Evolutionary conservation across 2,797 vertebrate species (phyloP).

Genomic region (Falco cherrug): DNA sequence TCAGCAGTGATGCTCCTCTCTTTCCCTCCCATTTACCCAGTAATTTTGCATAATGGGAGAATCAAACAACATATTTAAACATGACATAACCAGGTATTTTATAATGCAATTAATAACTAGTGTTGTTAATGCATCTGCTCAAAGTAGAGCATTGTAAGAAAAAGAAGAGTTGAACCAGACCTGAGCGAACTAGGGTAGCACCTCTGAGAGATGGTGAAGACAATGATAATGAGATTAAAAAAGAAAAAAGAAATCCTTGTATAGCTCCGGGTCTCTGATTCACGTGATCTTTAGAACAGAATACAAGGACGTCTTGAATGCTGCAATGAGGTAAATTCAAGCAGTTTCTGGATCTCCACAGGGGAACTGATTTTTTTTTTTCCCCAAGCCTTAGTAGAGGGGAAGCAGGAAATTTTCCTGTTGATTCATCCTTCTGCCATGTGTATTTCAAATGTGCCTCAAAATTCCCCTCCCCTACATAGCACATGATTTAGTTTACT

Average conservation of each 20-base stretch:
- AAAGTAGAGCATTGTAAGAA: not conserved
- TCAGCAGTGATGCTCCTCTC: not conserved
- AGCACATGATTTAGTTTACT: not conserved
- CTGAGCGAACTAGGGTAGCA: conserved; percentile 23
- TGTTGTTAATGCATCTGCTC: not conserved
- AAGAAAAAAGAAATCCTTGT: not conserved
- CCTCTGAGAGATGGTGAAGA: not conserved
- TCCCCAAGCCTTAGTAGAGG: not conserved
- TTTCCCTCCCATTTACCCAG: not conserved
- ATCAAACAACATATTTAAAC: not conserved
- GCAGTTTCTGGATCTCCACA: not conserved
- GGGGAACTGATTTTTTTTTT: not conserved
- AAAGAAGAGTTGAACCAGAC: not conserved
- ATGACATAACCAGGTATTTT: not conserved
- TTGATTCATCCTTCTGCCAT: not conserved
- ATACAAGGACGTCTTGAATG: not conserved
- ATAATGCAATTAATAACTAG: not conserved
- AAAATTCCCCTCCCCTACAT: too few species aligned
- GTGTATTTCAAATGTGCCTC: not conserved
- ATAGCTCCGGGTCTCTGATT: not conserved
- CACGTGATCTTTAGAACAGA: not conserved
- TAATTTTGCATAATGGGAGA: not conserved
- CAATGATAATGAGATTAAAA: not conserved
- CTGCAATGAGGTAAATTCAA: not conserved
- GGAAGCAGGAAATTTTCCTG: not conserved